phyloP scores from a whole-genome alignment of 2,113 vertebrate genomes.

The Pipra filicauda region DNA sequence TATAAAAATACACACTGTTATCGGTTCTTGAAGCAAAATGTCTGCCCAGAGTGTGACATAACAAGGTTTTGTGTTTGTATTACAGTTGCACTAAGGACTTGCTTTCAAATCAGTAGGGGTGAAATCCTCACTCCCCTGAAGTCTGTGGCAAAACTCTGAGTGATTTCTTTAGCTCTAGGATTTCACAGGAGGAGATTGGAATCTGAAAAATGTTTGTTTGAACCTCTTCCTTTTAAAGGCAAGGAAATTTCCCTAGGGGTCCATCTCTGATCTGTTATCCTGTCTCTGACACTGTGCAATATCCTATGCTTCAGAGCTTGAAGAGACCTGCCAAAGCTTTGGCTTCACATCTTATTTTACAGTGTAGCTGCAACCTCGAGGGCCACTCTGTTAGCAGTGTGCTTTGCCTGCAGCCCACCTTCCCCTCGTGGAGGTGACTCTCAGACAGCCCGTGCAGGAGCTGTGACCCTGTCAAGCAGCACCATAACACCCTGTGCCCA shows the following conservation, averaged over 20 bases:
- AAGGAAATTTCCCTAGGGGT: slow-evolving; percentile 53
- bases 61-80: slow-evolving; percentile 27
- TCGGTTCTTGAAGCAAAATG: slow-evolving; percentile 1
- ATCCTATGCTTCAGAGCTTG: slow-evolving; percentile 36
- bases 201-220: slow-evolving; percentile 68
- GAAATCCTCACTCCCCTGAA: slow-evolving; percentile 48
- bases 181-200: slow-evolving; percentile 62
- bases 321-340: slow-evolving; percentile 32
- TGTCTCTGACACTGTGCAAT: slow-evolving; percentile 32
- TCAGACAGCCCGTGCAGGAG: not conserved
- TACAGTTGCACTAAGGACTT: slow-evolving; percentile 4
- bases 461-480: not conserved
- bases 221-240: slow-evolving; percentile 64
- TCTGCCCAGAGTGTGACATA: slow-evolving; percentile 39
- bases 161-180: slow-evolving; percentile 58
- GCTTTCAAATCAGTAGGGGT: slow-evolving; percentile 61
- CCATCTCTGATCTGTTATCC: slow-evolving; percentile 51
- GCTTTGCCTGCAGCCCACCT: slow-evolving; percentile 9
- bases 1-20: slow-evolving; percentile 33
- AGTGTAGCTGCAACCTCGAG: not conserved
- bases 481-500: not conserved
- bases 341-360: not conserved
- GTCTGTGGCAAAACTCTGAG: slow-evolving; percentile 52
- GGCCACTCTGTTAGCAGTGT: not conserved
- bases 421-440: not conserved